A percentile compares a stretch with the other conserved stretches of the same genome.
phyloP scores from a whole-genome alignment of 1,140 invertebrate genomes.

The Sweltsa coloradensis region DNA sequence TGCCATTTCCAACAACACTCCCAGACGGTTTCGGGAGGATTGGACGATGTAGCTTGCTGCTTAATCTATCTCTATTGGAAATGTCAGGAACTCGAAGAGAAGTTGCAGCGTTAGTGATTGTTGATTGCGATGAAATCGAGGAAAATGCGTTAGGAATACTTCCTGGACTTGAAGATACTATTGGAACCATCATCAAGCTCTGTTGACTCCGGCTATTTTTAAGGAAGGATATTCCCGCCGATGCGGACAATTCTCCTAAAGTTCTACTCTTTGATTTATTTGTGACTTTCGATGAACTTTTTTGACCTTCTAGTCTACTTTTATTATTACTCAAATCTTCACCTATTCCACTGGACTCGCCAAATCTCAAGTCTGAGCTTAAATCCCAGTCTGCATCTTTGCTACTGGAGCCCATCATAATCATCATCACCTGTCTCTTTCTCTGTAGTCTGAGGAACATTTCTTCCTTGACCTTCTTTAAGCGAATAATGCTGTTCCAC shows the following conservation, averaged over 20 bases:
- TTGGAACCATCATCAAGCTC: conserved; percentile 19
- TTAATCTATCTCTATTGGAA: conserved; percentile 2
- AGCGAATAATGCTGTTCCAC: conserved; percentile 66
- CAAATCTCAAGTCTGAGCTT: neutral
- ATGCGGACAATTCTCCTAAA: no score
- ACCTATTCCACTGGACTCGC: neutral
- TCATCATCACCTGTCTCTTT: conserved; percentile 43
- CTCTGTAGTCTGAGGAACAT: conserved; percentile 52
- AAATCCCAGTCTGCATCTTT: conserved; percentile 5
- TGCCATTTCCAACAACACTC: neutral
- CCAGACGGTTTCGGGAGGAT: conserved; percentile 26
- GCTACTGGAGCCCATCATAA: conserved; percentile 19
- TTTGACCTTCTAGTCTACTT: no score
- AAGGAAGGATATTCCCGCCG: conserved; percentile 1
- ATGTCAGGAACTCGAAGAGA: neutral
- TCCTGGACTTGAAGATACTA: conserved; percentile 18
- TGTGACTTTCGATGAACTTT: no score
- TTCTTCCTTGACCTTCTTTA: conserved; percentile 72
- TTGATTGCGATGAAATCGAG: conserved; percentile 4
- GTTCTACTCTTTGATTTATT: no score
- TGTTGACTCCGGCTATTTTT: conserved; percentile 3
- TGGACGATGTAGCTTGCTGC: conserved; percentile 16
- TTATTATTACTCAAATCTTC: no score
- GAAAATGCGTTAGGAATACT: neutral
- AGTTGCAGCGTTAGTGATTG: conserved; percentile 18